A percentile compares a stretch with the other conserved stretches of the same genome.
These are phyloP conservation scores for Pocillopora damicornis DNA, from an alignment of 64 coral and sea anemone species.

Conservation along the genomic window DNA sequence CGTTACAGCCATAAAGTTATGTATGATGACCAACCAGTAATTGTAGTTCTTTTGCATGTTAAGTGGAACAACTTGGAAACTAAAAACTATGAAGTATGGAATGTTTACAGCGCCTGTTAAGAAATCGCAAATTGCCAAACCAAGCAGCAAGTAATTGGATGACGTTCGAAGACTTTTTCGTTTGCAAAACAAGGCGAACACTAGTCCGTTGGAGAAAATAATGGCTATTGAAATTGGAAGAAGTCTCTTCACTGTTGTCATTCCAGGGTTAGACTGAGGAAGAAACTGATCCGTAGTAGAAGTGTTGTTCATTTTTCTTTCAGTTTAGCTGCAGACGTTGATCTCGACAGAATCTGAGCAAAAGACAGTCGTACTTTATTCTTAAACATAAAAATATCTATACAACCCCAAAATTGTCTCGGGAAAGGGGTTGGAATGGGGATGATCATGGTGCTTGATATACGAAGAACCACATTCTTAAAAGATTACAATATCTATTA, in stretches of 20 bases:
- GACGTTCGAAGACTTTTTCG: slow-evolving; percentile 38
- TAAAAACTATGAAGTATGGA: slow-evolving; percentile 33
- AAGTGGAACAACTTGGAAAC: neutral
- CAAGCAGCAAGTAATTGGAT: slow-evolving; percentile 66
- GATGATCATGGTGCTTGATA: too few relatives aligned
- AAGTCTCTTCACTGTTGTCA: neutral
- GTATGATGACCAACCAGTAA: neutral
- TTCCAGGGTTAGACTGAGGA: neutral
- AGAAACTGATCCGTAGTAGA: neutral
- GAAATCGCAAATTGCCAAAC: slow-evolving; percentile 69
- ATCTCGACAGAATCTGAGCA: neutral
- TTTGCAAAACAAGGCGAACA: slow-evolving; percentile 56
- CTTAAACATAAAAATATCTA: too few relatives aligned
- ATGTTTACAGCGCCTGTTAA: slow-evolving; percentile 61
- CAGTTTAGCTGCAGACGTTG: neutral
- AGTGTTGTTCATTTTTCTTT: slow-evolving; percentile 14
- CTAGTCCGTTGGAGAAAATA: slow-evolving; percentile 56
- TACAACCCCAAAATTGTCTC: too few relatives aligned
- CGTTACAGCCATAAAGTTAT: slow-evolving; percentile 16
- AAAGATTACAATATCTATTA: too few relatives aligned
- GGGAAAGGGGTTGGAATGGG: too few relatives aligned
- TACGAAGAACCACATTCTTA: too few relatives aligned
- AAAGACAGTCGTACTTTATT: neutral
- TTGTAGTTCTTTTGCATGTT: neutral
- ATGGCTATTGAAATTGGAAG: slow-evolving; percentile 51